Evolutionary conservation across 2,888 invertebrate genomes (phyloP).

Genomic region (Acleris holmiana): DNA sequence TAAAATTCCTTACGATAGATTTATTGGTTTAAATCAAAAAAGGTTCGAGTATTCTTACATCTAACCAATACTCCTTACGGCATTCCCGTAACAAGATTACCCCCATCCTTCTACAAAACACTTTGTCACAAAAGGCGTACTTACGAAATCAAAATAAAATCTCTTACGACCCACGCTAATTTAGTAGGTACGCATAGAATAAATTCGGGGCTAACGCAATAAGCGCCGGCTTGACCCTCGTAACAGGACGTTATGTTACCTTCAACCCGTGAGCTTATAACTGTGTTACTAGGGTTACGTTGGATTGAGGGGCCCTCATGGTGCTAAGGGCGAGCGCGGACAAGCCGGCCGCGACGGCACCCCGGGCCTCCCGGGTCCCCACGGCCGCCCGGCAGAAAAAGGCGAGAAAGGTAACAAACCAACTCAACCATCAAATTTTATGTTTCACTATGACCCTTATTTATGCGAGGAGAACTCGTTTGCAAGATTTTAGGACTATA

Average conservation of each 20-base stretch:
- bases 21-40: slow-evolving; percentile 1
- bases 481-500: slow-evolving; percentile 75
- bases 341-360: slow-evolving; percentile 88
- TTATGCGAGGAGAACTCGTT: slow-evolving; percentile 73
- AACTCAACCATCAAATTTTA: slow-evolving; percentile 83
- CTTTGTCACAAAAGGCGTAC: slow-evolving; percentile 40
- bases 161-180: slow-evolving; percentile 56
- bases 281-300: slow-evolving; percentile 76
- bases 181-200: slow-evolving; percentile 67
- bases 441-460: slow-evolving; percentile 79
- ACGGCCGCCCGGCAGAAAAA: slow-evolving; percentile 88
- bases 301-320: slow-evolving; percentile 84
- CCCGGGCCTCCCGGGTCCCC: slow-evolving; percentile 84
- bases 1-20: too few relatives aligned
- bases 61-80: neutral
- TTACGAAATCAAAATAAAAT: slow-evolving; percentile 63
- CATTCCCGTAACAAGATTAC: slow-evolving; percentile 19
- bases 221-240: slow-evolving; percentile 75
- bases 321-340: slow-evolving; percentile 88
- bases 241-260: slow-evolving; percentile 70
- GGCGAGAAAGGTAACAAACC: slow-evolving; percentile 88
- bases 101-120: slow-evolving; percentile 24
- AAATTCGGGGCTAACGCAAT: slow-evolving; percentile 72
- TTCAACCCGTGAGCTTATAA: slow-evolving; percentile 69
- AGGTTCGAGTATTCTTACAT: neutral